Evolutionary conservation across 1,140 invertebrate species (phyloP).

Genomic region (Araneus ventricosus): DNA sequence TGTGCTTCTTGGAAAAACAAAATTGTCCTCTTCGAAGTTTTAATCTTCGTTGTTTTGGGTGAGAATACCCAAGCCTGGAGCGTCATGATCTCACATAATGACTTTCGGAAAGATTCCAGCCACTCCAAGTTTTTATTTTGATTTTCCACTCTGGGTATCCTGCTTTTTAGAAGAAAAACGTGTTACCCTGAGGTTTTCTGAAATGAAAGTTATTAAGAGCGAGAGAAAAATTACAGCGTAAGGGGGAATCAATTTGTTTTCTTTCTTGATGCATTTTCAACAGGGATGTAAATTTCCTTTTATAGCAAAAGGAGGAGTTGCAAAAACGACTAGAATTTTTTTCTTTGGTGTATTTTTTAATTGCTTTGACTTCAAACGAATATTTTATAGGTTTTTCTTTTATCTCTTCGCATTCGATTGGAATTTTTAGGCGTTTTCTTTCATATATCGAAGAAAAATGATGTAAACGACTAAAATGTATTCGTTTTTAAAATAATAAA

Average conservation of each 20-base stretch:
- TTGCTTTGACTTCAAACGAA: background rate
- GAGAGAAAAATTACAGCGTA: conserved; percentile 2
- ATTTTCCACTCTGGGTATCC: background rate
- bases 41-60: conserved; percentile 30
- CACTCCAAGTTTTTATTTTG: background rate
- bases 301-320: background rate
- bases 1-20: conserved; percentile 51
- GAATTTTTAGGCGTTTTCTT: too few species aligned
- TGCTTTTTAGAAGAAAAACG: background rate
- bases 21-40: conserved; percentile 30
- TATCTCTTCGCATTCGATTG: too few species aligned
- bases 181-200: background rate
- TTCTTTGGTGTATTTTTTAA: background rate
- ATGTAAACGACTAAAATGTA: too few species aligned
- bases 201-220: conserved; percentile 27
- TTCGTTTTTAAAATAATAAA: too few species aligned
- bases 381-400: too few species aligned
- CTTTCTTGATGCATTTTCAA: background rate
- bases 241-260: conserved; percentile 11
- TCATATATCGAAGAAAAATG: too few species aligned
- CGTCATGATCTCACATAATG: conserved; percentile 41
- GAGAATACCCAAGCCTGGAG: conserved; percentile 34
- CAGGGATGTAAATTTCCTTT: background rate
- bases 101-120: conserved; percentile 12
- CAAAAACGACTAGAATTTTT: background rate